These are phyloP conservation scores for Philantomba maxwellii DNA, from an alignment of 2,113 vertebrate species.

Conservation along the genomic window DNA sequence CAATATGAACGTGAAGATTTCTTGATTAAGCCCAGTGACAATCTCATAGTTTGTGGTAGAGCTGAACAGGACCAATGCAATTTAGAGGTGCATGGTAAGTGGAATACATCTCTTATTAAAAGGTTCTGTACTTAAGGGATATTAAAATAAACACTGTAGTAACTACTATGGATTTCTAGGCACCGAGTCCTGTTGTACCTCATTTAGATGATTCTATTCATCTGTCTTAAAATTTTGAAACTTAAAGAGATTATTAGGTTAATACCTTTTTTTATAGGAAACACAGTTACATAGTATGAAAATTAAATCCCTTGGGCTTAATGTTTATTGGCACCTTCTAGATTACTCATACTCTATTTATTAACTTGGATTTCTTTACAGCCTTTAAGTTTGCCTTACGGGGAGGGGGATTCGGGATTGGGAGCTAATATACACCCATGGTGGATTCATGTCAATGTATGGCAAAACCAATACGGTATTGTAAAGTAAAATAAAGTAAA, in stretches of 20 bases:
- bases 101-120: not conserved
- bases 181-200: not conserved
- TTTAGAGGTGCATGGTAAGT: constrained; percentile 90
- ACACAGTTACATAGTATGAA: not conserved
- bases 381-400: not conserved
- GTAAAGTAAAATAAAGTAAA: too few species aligned
- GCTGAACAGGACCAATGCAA: constrained; percentile 94
- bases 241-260: not conserved
- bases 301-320: not conserved
- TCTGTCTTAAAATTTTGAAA: not conserved
- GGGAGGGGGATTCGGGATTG: too few species aligned
- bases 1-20: constrained; percentile 97
- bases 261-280: not conserved
- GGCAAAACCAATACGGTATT: too few species aligned
- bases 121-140: not conserved
- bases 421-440: too few species aligned
- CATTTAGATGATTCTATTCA: not conserved
- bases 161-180: not conserved
- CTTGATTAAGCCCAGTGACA: constrained; percentile 91
- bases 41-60: constrained; percentile 90
- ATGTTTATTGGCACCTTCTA: not conserved
- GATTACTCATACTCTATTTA: not conserved
- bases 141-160: not conserved
- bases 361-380: not conserved
- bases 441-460: too few species aligned